Evolutionary conservation across 1,140 invertebrate genomes (phyloP), one percentile per base, ranked within the genome.

Genomic region (Euura saliciscinereae): DNA sequence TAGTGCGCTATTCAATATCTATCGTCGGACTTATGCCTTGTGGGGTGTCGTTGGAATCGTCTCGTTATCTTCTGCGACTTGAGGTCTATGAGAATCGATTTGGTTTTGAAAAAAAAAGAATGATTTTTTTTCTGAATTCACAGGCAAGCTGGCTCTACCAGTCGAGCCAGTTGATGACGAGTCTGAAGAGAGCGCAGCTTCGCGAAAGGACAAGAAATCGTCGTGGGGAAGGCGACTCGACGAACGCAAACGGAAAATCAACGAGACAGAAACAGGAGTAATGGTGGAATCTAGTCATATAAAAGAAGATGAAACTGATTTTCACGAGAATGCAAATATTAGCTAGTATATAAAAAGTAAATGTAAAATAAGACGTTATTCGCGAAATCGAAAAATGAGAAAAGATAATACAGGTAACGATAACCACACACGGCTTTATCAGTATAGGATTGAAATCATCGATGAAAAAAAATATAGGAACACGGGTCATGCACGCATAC

Each of bases 71-170:
- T 28, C 28, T 28, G 28, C 28, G 28, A 28, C 28, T 28, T 28
- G 28, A 28, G 28, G 28, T 28, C 28, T 28, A 28, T 28, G 28
- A 28, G 28, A 28, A 28, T 59, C 42, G 28, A 66, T 59, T 51
- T 69, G 74, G 69, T 66, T 77, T 78, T 59, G 44, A 66, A 51
- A 43, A 11, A 43, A 43, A 66, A 42, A 42, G 4, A 66, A 28
- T 10, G 51, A 51, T 46, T 13, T 65, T 73, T 8, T 73, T 74
- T 79, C 74, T 80, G 80, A 74, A 82, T 75, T 88, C 88, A 66
- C 78, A 96, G 94, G 94, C 94, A 71, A 93, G 93, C 76, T 96
- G 95, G 94, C 84, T 96, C 43, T 95, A 94, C 82, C 93, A 94
- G 79, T 96, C 95, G 1, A 95, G 94, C 71, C 93, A 95, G 85